Evolutionary conservation across 2,113 vertebrate genomes (phyloP).

Genomic region (Nibea coibor): DNA sequence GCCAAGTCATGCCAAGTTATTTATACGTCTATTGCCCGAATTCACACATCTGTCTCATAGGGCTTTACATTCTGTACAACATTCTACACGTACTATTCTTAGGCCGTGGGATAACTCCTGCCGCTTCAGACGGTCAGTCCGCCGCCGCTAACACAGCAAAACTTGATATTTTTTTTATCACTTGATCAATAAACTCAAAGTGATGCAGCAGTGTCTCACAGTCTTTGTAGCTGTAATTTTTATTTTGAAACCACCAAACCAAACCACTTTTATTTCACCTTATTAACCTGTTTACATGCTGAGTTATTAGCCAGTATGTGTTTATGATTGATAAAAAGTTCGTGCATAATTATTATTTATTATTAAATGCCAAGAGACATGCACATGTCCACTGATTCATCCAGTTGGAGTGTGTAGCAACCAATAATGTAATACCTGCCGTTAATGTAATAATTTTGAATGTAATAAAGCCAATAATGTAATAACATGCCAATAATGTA

Average conservation of each 20-base stretch:
- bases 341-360: no score
- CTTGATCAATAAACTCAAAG: constrained; percentile 14
- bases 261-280: no score
- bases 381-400: no score
- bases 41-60: neutral
- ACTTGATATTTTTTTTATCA: constrained; percentile 4
- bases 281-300: no score
- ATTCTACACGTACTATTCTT: constrained; percentile 7
- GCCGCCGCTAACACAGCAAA: constrained; percentile 23
- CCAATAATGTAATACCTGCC: no score
- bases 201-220: neutral
- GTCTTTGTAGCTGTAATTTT: neutral
- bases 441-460: no score
- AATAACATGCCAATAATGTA: no score
- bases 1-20: neutral
- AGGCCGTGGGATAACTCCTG: neutral
- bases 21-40: neutral
- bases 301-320: no score
- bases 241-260: neutral
- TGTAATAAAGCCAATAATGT: no score
- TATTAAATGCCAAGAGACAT: no score
- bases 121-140: neutral
- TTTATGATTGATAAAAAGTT: no score
- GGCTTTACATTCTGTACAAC: neutral
- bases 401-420: no score